Evolutionary conservation across 2,888 invertebrate species (phyloP), one percentile per base, ranked within the genome.

Genomic region (Ectropis crepuscularia): DNA sequence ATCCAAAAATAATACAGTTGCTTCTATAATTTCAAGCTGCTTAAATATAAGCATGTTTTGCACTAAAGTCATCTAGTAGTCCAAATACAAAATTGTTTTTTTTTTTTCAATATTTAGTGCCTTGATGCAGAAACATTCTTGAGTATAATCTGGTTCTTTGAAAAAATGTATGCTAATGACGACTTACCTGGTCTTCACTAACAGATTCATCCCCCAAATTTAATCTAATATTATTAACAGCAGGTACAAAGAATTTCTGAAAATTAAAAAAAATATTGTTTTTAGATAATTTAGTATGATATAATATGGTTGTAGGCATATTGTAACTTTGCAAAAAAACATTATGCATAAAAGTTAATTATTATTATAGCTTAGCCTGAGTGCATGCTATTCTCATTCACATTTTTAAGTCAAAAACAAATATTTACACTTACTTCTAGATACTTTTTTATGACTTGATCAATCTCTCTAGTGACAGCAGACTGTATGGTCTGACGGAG

Each of bases 191-290:
- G 80, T 96, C 96, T 82, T 96, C 96, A 71, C 94, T 95, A 8
- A 96, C 95, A 77, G 95, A 95, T 77, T 95, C 95, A 77, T 95
- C 95, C 5, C 96, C 96, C 77, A 96, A 92, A 87, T 97, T 97
- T 71, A 93, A 90, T 77, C 95, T 94, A 73, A 97, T 96, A 79
- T 97, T 97, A 71, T 95, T 95, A 43, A 97, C 94, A 65, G 96
- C 97, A 68, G 96, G 96, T 77, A 95, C 95, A 89, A 97, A 96
- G 87, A 95, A 97, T 91, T 95, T 95, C 96, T 96, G 89, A 57
- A 94, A 94, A 47, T 43, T 10, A 41, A 6, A 9, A 8, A 9
- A 0, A 41, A 0, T 41, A 9, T 41, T 10, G 10, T 41, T 5
- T 6, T 41, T 9, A 41, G 9, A 41, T 41, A 5, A 41, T 41